Evolutionary conservation across 2,797 vertebrate species (phyloP).

Genomic region (Rhinogobio ventralis): DNA sequence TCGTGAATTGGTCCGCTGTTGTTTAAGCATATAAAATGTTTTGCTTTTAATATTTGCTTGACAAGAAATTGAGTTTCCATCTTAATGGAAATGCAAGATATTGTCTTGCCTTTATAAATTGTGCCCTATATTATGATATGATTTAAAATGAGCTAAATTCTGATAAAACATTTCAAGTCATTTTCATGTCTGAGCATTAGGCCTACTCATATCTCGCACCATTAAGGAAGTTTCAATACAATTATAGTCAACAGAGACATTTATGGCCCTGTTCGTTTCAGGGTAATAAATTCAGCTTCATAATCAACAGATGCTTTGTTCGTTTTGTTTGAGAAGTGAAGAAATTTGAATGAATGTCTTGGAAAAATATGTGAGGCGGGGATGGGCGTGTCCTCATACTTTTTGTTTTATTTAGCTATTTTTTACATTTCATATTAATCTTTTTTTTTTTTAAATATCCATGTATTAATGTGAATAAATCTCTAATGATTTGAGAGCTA

Average conservation of each 20-base stretch:
- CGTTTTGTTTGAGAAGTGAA: slow-evolving; percentile 25
- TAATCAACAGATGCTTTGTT: slow-evolving; percentile 4
- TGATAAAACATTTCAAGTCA: not conserved
- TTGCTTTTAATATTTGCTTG: not conserved
- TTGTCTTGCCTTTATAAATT: not conserved
- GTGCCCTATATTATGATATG: not conserved
- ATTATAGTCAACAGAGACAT: not conserved
- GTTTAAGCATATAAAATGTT: not conserved
- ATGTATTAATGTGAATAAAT: not conserved
- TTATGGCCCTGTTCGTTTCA: slow-evolving; percentile 8
- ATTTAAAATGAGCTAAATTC: not conserved
- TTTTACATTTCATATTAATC: not conserved
- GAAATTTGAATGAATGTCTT: not conserved
- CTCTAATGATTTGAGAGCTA: not conserved
- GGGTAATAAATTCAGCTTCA: slow-evolving; percentile 5
- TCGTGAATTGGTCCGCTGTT: not conserved
- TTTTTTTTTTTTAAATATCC: not conserved
- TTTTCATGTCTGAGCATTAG: not conserved
- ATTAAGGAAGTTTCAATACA: slow-evolving; percentile 26
- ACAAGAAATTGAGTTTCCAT: not conserved
- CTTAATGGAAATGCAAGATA: not conserved
- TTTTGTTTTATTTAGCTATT: not conserved
- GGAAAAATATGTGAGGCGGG: not conserved
- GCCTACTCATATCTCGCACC: not conserved
- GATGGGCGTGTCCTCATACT: not conserved